Evolutionary conservation across 37 sponge, comb jelly and placozoan genomes (phyloP).

Genomic region (Oopsacas minuta): DNA sequence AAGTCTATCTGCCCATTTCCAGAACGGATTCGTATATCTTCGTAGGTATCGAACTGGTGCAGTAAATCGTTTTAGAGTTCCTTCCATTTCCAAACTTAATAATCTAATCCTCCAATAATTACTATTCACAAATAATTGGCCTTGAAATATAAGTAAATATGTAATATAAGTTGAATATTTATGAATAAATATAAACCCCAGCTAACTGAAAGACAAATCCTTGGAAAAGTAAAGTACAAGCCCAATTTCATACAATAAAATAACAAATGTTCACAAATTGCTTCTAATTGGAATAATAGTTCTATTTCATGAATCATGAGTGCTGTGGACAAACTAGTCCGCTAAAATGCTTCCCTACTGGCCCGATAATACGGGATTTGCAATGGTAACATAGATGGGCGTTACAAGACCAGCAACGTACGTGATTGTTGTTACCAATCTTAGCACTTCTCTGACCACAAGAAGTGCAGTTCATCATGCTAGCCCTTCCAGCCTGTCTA

Average conservation of each 20-base stretch:
- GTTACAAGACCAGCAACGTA: slow-evolving; percentile 15
- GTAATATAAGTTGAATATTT: too few relatives aligned
- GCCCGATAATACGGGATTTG: slow-evolving; percentile 7
- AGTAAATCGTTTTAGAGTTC: neutral
- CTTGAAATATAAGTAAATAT: too few relatives aligned
- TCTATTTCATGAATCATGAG: neutral
- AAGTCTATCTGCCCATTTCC: neutral
- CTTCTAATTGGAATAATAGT: neutral
- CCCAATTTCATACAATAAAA: neutral
- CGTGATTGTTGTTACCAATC: slow-evolving; percentile 20
- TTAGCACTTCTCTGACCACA: neutral
- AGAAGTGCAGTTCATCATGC: neutral
- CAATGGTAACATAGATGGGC: neutral
- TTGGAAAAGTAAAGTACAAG: neutral
- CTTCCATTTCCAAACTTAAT: too few relatives aligned
- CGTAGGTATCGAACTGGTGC: neutral
- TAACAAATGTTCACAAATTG: neutral
- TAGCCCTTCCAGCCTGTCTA: neutral
- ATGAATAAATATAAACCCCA: too few relatives aligned
- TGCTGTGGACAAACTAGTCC: neutral
- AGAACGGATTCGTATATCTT: neutral
- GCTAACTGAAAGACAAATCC: too few relatives aligned
- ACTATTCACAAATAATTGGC: too few relatives aligned
- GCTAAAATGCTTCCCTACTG: neutral
- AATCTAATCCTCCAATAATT: too few relatives aligned